phyloP scores from a whole-genome alignment of 2,888 invertebrate species.

The Phortica okadai region DNA sequence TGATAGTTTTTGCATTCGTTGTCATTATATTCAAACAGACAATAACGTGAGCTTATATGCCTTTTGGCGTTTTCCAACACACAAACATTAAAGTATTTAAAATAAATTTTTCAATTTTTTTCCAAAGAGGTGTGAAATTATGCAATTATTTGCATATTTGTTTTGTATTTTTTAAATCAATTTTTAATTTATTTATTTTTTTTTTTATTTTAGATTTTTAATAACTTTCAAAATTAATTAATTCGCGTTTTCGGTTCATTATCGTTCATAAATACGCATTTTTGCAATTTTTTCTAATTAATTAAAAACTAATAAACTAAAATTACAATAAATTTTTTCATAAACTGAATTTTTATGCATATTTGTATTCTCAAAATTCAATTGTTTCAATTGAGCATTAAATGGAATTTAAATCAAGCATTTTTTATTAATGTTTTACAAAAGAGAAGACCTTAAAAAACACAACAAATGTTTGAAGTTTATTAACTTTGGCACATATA shows the following conservation, averaged over 20 bases:
- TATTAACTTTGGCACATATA: too few species aligned
- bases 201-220: background rate
- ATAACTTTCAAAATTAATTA: background rate
- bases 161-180: background rate
- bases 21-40: background rate
- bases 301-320: constrained; percentile 30
- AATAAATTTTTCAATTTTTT: constrained; percentile 2
- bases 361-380: background rate
- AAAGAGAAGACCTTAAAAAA: too few species aligned
- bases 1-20: background rate
- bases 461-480: too few species aligned
- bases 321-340: background rate
- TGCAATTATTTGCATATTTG: background rate
- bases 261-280: constrained; percentile 22
- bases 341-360: background rate
- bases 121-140: constrained; percentile 3
- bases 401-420: background rate
- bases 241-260: constrained; percentile 9
- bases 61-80: constrained; percentile 11
- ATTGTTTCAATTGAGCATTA: background rate
- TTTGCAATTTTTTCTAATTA: constrained; percentile 22
- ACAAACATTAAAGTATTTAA: background rate
- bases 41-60: background rate
- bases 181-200: background rate
- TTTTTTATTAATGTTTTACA: too few species aligned